Conservation (phyloP, 2,113 vertebrate genomes). For the Triplophysa rosa region DNA sequence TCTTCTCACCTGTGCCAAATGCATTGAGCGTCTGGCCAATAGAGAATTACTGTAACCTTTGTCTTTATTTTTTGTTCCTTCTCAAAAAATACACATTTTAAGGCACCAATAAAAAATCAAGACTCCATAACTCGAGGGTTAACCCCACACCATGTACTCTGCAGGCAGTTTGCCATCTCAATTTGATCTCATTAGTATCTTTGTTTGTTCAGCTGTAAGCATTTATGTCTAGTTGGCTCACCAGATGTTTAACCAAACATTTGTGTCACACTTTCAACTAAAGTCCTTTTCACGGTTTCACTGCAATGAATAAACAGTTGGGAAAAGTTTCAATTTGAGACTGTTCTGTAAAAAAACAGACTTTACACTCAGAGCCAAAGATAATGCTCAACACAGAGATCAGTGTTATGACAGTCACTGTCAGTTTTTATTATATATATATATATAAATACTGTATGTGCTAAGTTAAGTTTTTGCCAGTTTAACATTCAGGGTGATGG, state of each 20-base stretch:
- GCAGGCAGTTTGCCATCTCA: slow-evolving; percentile 17
- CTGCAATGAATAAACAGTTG: slow-evolving; percentile 1
- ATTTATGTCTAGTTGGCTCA: slow-evolving; percentile 22
- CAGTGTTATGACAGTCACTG: neutral
- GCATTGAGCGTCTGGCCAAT: slow-evolving; percentile 50
- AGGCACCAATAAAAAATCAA: neutral
- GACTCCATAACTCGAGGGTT: neutral
- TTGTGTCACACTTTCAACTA: slow-evolving; percentile 35
- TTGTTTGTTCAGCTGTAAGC: slow-evolving; percentile 44
- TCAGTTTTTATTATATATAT: slow-evolving; percentile 13
- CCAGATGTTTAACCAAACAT: slow-evolving; percentile 17
- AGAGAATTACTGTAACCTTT: slow-evolving; percentile 19
- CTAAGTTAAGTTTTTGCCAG: neutral
- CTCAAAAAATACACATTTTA: slow-evolving; percentile 7
- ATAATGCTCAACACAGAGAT: neutral
- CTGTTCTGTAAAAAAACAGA: neutral
- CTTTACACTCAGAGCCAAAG: neutral
- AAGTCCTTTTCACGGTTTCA: slow-evolving; percentile 15
- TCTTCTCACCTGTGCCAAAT: slow-evolving; percentile 49
- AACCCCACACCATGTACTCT: neutral
- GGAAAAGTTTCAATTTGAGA: slow-evolving; percentile 5
- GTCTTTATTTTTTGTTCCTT: neutral
- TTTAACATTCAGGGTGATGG: neutral
- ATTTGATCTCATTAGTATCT: slow-evolving; percentile 27
- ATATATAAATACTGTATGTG: neutral